Evolutionary conservation across 2,113 vertebrate species (phyloP).

Genomic region (Pygoscelis antarcticus): DNA sequence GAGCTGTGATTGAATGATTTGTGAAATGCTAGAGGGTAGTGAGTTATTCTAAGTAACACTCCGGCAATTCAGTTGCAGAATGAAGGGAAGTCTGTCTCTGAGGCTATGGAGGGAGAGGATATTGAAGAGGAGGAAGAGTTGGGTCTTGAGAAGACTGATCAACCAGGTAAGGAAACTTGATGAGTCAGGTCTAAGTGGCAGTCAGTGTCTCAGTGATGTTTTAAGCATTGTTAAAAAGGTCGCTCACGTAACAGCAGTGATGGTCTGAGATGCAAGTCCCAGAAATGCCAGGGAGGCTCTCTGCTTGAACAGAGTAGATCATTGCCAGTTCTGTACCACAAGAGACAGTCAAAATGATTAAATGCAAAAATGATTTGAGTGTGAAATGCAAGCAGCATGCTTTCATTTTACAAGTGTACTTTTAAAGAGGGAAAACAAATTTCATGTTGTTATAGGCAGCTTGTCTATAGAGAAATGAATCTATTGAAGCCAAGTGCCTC

Average conservation of each 20-base stretch:
- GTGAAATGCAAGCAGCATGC: background rate
- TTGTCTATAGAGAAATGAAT: background rate
- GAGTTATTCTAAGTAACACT: background rate
- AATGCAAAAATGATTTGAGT: background rate
- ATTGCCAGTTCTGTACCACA: background rate
- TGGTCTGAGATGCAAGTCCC: background rate
- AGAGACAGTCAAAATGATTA: background rate
- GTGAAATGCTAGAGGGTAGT: background rate
- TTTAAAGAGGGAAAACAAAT: background rate
- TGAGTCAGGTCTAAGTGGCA: background rate
- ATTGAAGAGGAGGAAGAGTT: constrained; percentile 70
- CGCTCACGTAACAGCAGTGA: background rate
- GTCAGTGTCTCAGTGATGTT: background rate
- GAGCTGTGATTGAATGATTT: background rate
- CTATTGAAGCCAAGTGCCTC: background rate
- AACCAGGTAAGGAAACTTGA: constrained; percentile 50
- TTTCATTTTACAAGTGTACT: background rate
- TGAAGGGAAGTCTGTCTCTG: constrained; percentile 61
- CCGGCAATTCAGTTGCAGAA: constrained; percentile 64
- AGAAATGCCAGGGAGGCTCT: background rate
- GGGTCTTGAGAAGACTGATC: constrained; percentile 18
- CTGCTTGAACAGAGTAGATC: background rate
- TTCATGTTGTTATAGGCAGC: background rate
- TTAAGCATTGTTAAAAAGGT: background rate
- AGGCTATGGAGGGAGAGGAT: constrained; percentile 69